Evolutionary conservation across 2,113 vertebrate genomes (phyloP), one percentile per base, ranked within the genome.

Genomic region (Otocyon megalotis): DNA sequence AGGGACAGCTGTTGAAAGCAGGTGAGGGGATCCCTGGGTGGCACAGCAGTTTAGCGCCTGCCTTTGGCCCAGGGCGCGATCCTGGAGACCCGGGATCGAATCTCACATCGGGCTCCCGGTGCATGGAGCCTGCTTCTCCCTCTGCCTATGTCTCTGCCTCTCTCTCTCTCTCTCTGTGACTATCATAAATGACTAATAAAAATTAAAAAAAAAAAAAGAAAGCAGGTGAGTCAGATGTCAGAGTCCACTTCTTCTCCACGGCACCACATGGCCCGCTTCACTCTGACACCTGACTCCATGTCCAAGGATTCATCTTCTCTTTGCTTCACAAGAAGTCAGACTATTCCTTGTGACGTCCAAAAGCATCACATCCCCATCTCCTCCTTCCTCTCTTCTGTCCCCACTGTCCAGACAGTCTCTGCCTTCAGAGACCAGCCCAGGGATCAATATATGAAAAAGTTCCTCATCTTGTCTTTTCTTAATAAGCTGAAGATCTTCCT

Each of bases 301-400:
- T 69, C 37, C 32, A 32, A n/a, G 53, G 60, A 20, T n/a, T 26
- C 13, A 5, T 90, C 50, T 28, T 22, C 8, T 37, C 50, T 69
- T 3, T 11, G 4, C 17, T 69, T 79, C 53, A 16, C 2, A 60
- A 60, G 1, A 43, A 69, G 5, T 6, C 5, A 17, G 65, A 15
- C 84, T 53, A 20, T 26, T 2, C 26, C 3, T 1, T 0, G 8
- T 5, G 48, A 14, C 24, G 62, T 56, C 35, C 13, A 30, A 30
- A 7, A 76, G 48, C 4, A 8, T 1, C 35, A 4, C 0, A 1
- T 50, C 67, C 58, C 22, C 7, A 11, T 62, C 56, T 32, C 48
- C 17, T 35, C 22, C 37, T 48, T 14, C 65, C 6, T n/a, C 20
- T 48, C 20, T 13, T 54, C 65, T 88, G 19, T 13, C 43, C 37